These are phyloP conservation scores for Abrostola triplasia DNA, from an alignment of 2,888 invertebrate genomes.

Conservation along the genomic window DNA sequence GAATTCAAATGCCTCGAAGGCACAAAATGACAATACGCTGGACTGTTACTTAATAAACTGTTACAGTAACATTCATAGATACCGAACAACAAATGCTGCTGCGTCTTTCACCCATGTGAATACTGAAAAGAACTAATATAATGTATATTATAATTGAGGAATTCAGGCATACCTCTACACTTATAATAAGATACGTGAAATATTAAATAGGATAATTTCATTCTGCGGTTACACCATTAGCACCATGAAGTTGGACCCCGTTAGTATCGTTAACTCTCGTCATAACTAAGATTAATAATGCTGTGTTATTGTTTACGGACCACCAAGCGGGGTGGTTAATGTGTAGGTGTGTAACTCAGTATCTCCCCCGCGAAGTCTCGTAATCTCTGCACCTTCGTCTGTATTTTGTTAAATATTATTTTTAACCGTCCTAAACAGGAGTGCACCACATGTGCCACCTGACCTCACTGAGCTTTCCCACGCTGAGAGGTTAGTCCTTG, in stretches of 20 bases:
- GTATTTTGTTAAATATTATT: conserved; percentile 84
- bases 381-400: conserved; percentile 74
- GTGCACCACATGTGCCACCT: conserved; percentile 87
- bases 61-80: too few species aligned
- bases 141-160: conserved; percentile 3
- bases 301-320: conserved; percentile 84
- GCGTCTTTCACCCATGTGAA: too few species aligned
- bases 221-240: conserved; percentile 68
- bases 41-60: not conserved
- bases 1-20: conserved; percentile 42
- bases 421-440: conserved; percentile 83
- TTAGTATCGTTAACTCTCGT: conserved; percentile 69
- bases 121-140: not conserved
- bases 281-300: conserved; percentile 77
- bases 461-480: conserved; percentile 86
- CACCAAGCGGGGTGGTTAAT: conserved; percentile 68
- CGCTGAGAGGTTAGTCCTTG: conserved; percentile 75
- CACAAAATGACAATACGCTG: conserved; percentile 34
- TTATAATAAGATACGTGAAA: conserved; percentile 54
- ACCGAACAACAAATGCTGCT: too few species aligned
- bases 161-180: conserved; percentile 48
- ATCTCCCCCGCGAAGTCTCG: conserved; percentile 80
- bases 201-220: conserved; percentile 56
- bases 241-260: conserved; percentile 58
- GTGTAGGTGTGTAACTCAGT: conserved; percentile 60